phyloP scores from a whole-genome alignment of 2,888 invertebrate species.

The Philhelius pedissequus region DNA sequence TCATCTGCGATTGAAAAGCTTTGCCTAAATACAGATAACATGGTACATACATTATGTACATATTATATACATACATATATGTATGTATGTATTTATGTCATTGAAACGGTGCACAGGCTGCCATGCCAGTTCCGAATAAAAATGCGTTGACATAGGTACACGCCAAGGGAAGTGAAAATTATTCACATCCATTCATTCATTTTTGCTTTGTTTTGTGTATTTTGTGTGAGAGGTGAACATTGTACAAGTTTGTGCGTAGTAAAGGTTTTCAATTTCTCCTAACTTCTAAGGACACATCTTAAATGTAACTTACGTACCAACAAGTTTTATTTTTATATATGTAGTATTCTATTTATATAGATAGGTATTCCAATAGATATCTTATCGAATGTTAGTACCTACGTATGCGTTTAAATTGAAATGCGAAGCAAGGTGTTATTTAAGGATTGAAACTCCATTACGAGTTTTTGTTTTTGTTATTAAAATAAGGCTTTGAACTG shows the following conservation, averaged over 20 bases:
- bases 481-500: background rate
- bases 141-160: constrained; percentile 52
- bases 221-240: background rate
- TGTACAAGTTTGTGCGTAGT: background rate
- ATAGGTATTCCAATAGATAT: background rate
- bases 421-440: background rate
- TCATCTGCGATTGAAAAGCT: constrained; percentile 59
- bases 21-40: constrained; percentile 39
- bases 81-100: no score
- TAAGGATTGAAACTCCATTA: constrained; percentile 12
- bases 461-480: background rate
- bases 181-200: constrained; percentile 14
- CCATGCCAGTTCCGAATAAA: constrained; percentile 33
- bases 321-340: constrained; percentile 17
- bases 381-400: background rate
- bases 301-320: background rate
- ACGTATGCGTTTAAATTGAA: background rate
- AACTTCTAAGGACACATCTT: background rate
- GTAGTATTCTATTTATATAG: no score
- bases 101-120: background rate
- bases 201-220: background rate
- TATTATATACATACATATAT: background rate
- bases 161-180: constrained; percentile 47
- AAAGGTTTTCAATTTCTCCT: constrained; percentile 19
- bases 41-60: background rate